These are phyloP conservation scores for Pollenia griseotomentosa DNA, from an alignment of 2,888 invertebrate genomes.

Conservation along the genomic window DNA sequence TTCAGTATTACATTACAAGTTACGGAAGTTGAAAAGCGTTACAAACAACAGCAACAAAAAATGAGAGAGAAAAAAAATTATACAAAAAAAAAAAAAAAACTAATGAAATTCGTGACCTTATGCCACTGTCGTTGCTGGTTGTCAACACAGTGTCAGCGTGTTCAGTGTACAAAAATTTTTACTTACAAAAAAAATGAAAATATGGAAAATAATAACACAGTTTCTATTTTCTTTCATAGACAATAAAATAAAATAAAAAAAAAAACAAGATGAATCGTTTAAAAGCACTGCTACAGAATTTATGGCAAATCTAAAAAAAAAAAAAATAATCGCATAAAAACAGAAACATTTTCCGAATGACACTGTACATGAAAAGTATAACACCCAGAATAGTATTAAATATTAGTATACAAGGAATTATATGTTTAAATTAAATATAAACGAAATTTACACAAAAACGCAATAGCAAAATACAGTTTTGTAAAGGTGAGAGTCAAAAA, in stretches of 20 bases:
- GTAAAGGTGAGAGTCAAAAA: neutral
- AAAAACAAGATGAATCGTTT: conserved; percentile 24
- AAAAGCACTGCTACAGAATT: conserved; percentile 28
- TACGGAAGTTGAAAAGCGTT: conserved; percentile 59
- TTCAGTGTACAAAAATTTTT: conserved; percentile 53
- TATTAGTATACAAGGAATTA: conserved; percentile 22
- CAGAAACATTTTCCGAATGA: conserved; percentile 27
- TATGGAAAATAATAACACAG: conserved; percentile 33
- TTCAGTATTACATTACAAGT: conserved; percentile 57
- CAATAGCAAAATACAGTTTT: neutral
- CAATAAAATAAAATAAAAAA: conserved; percentile 17
- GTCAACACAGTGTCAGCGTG: conserved; percentile 70
- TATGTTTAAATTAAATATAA: conserved; percentile 21
- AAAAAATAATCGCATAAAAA: neutral
- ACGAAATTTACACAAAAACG: neutral
- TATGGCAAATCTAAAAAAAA: conserved; percentile 4
- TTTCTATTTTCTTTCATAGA: neutral
- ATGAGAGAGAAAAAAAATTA: neutral
- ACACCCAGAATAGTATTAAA: conserved; percentile 27
- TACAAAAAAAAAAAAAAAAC: conserved; percentile 72
- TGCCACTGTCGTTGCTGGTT: conserved; percentile 66
- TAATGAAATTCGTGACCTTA: conserved; percentile 83
- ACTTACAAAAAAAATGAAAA: conserved; percentile 9
- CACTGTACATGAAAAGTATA: conserved; percentile 27
- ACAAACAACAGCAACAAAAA: conserved; percentile 40